phyloP scores from a whole-genome alignment of 2,888 invertebrate genomes.

The Itoplectis maculator region DNA sequence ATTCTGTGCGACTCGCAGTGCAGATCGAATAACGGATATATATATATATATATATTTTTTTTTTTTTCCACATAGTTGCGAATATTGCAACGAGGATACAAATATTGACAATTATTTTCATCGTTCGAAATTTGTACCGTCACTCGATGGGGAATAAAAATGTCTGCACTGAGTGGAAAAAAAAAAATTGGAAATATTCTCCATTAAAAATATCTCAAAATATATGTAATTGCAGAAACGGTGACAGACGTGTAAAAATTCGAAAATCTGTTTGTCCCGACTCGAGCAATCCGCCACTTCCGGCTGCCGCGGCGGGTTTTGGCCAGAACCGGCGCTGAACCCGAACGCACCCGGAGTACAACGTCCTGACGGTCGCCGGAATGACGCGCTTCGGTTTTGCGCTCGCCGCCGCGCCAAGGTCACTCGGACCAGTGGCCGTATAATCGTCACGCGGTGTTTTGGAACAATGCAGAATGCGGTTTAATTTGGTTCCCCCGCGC shows the following conservation, averaged over 20 bases:
- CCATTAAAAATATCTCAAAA: too few relatives aligned
- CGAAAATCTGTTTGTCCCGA: neutral
- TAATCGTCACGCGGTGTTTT: conserved; percentile 58
- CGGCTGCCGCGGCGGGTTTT: neutral
- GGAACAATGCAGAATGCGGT: conserved; percentile 76
- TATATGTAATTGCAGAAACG: neutral
- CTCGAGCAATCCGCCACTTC: conserved; percentile 12
- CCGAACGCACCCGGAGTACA: conserved; percentile 24
- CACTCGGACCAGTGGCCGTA: neutral
- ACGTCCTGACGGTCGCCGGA: conserved; percentile 12
- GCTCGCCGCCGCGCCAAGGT: conserved; percentile 47
- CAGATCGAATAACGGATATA: too few relatives aligned
- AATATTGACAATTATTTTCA: too few relatives aligned
- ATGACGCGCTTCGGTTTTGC: conserved; percentile 18
- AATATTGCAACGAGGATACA: too few relatives aligned
- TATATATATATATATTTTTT: too few relatives aligned
- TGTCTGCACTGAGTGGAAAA: too few relatives aligned
- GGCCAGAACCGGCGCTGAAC: neutral
- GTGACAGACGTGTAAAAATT: neutral
- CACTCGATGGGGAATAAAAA: too few relatives aligned
- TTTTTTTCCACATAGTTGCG: too few relatives aligned
- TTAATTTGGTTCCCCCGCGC: conserved; percentile 70
- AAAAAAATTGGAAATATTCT: too few relatives aligned
- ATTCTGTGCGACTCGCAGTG: neutral
- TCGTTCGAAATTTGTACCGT: too few relatives aligned